A percentile compares a stretch with the other conserved stretches of the same genome.
phyloP scores from a whole-genome alignment of 2,797 vertebrate genomes.

The Amazonetta brasiliensis region DNA sequence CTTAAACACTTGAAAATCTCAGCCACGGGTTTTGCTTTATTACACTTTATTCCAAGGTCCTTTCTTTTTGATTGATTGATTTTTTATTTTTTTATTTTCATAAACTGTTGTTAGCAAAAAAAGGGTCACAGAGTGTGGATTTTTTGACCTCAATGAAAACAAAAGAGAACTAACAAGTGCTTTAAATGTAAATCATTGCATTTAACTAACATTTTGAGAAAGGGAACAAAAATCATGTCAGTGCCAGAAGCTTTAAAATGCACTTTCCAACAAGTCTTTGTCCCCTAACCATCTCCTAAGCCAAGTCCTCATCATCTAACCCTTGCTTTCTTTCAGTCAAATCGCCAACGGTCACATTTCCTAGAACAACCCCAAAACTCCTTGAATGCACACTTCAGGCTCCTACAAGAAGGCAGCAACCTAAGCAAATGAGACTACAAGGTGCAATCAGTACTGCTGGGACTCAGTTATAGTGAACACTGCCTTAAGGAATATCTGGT shows the following conservation, averaged over 20 bases:
- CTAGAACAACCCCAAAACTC: background rate
- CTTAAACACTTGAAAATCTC: background rate
- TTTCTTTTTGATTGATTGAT: background rate
- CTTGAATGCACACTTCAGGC: background rate
- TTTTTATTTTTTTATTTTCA: background rate
- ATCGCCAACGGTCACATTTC: background rate
- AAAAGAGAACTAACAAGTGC: background rate
- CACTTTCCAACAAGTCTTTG: background rate
- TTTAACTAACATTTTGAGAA: background rate
- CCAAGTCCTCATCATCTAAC: background rate
- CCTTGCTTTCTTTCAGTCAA: background rate
- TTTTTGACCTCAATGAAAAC: background rate
- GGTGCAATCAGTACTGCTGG: background rate
- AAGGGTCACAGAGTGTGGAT: background rate
- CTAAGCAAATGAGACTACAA: background rate
- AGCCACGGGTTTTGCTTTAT: conserved; percentile 6
- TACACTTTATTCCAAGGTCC: background rate
- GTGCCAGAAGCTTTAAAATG: background rate
- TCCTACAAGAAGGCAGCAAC: background rate
- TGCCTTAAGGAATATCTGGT: background rate
- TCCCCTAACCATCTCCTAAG: background rate
- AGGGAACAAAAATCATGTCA: background rate
- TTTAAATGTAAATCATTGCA: background rate
- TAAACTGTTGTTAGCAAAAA: background rate
- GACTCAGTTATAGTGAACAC: background rate